Evolutionary conservation across 1,140 invertebrate genomes (phyloP).

Genomic region (Paralvinella palmiformis): DNA sequence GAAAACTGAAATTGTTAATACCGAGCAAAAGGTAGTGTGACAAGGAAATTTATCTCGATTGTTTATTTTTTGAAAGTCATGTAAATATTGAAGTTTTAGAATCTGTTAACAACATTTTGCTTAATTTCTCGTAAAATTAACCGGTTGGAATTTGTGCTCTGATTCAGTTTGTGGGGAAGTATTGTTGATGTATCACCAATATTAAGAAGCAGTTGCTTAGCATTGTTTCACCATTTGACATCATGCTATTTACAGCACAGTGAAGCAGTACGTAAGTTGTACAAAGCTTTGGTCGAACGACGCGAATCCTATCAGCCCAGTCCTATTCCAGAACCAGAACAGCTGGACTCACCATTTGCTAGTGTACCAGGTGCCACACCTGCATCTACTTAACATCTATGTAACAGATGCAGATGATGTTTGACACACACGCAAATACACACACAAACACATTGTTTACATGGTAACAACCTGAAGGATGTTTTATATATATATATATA

Average conservation of each 20-base stretch:
- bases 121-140: conserved; percentile 10
- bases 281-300: conserved; percentile 70
- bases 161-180: background rate
- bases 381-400: no score
- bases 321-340: conserved; percentile 59
- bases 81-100: background rate
- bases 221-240: conserved; percentile 19
- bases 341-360: conserved; percentile 75
- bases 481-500: no score
- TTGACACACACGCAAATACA: no score
- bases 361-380: conserved; percentile 77
- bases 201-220: conserved; percentile 17
- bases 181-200: conserved; percentile 15
- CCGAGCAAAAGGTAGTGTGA: no score
- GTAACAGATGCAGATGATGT: no score
- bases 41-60: no score
- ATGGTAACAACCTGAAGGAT: no score
- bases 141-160: background rate
- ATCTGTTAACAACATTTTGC: conserved; percentile 4
- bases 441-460: no score
- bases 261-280: conserved; percentile 74
- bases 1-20: no score
- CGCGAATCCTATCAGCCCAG: conserved; percentile 67
- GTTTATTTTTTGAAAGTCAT: background rate
- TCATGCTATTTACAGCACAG: conserved; percentile 63